phyloP scores from a whole-genome alignment of 1,140 invertebrate species.

The Agrypnia vestita region DNA sequence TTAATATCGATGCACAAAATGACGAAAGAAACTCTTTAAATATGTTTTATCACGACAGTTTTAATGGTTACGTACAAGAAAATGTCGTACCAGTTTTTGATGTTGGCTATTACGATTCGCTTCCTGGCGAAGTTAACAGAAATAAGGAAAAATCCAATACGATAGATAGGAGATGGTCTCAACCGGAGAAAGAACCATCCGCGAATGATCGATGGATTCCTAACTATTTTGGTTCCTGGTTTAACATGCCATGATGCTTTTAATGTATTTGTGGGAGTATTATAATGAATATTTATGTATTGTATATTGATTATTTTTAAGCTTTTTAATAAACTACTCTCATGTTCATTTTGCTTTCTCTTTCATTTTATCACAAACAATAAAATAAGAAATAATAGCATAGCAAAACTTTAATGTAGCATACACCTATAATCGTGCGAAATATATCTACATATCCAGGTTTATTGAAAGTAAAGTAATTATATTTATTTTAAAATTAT shows the following conservation, averaged over 20 bases:
- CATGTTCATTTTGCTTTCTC: too few relatives aligned
- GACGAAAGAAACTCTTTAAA: neutral
- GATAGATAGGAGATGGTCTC: constrained; percentile 7
- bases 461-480: too few relatives aligned
- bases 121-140: neutral
- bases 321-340: too few relatives aligned
- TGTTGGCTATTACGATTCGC: neutral
- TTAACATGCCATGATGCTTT: neutral
- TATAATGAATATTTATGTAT: too few relatives aligned
- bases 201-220: constrained; percentile 4
- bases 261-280: too few relatives aligned
- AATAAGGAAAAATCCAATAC: neutral
- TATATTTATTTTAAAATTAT: too few relatives aligned
- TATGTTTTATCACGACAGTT: neutral
- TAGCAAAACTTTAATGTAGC: too few relatives aligned
- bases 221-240: constrained; percentile 24
- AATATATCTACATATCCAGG: too few relatives aligned
- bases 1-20: neutral
- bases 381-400: too few relatives aligned
- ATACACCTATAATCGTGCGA: too few relatives aligned
- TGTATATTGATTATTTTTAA: too few relatives aligned
- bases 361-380: too few relatives aligned
- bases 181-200: constrained; percentile 8
- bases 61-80: neutral
- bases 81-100: neutral